These are phyloP conservation scores for Sinelater perroti DNA, from an alignment of 2,888 invertebrate species.

Conservation along the genomic window DNA sequence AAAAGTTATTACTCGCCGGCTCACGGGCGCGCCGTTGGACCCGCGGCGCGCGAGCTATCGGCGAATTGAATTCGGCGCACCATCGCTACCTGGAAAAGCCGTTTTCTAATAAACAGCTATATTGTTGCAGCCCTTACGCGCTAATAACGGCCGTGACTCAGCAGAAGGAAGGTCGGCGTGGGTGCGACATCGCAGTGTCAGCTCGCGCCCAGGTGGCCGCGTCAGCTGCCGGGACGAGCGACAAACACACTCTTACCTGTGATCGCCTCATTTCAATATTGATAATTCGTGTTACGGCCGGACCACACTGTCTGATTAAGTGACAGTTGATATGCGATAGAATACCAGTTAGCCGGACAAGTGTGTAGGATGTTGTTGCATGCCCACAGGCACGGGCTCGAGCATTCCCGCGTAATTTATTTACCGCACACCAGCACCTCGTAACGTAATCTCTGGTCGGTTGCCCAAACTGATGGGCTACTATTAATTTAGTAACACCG, in stretches of 20 bases:
- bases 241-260: constrained; percentile 51
- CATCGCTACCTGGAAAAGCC: background rate
- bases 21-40: too few relatives aligned
- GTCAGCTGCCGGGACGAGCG: constrained; percentile 59
- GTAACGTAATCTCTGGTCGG: constrained; percentile 25
- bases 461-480: constrained; percentile 16
- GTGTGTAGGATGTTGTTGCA: constrained; percentile 32
- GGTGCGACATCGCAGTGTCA: constrained; percentile 52
- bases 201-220: constrained; percentile 58
- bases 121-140: constrained; percentile 52
- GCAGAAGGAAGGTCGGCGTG: constrained; percentile 53
- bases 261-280: constrained; percentile 58
- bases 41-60: too few relatives aligned
- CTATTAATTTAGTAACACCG: constrained; percentile 19
- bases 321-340: constrained; percentile 56
- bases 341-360: constrained; percentile 51
- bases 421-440: constrained; percentile 12
- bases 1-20: constrained; percentile 35
- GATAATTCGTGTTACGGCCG: constrained; percentile 55
- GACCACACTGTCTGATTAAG: constrained; percentile 55
- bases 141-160: constrained; percentile 56
- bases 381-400: constrained; percentile 14
- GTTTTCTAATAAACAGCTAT: constrained; percentile 49
- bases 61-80: background rate
- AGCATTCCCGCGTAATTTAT: constrained; percentile 27